phyloP scores from a whole-genome alignment of 2,888 invertebrate species.

The Scaptomyza reducta region DNA sequence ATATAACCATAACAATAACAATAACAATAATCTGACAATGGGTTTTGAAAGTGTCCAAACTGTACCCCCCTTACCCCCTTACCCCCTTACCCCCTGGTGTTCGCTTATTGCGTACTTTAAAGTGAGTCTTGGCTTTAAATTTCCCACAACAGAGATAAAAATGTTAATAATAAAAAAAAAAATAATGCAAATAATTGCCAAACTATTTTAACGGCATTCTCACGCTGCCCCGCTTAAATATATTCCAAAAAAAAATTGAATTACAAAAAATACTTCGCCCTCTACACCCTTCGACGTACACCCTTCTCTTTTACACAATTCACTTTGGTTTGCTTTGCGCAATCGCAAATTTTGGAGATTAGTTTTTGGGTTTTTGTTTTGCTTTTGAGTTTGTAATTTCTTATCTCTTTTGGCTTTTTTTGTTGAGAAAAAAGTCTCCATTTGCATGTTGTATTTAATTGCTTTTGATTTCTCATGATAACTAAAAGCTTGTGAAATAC shows the following conservation, averaged over 20 bases:
- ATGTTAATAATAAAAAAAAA: constrained; percentile 13
- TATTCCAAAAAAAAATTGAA: constrained; percentile 62
- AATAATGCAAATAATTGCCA: constrained; percentile 30
- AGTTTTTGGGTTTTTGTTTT: constrained; percentile 17
- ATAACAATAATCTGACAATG: constrained; percentile 33
- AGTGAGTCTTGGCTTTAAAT: constrained; percentile 31
- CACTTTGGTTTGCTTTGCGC: constrained; percentile 58
- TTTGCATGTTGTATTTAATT: constrained; percentile 27
- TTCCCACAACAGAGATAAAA: constrained; percentile 35
- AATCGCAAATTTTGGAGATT: constrained; percentile 40
- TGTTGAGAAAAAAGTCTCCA: constrained; percentile 27
- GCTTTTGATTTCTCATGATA: constrained; percentile 62
- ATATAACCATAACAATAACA: constrained; percentile 15
- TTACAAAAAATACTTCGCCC: constrained; percentile 48
- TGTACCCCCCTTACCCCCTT: neutral
- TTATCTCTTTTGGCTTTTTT: constrained; percentile 28
- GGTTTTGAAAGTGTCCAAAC: constrained; percentile 23
- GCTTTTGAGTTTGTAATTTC: constrained; percentile 17
- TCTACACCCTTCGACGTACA: neutral
- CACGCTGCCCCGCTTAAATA: constrained; percentile 63
- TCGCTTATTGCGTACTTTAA: constrained; percentile 4
- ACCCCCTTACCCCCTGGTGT: neutral
- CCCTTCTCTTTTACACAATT: neutral
- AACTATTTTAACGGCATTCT: constrained; percentile 46
- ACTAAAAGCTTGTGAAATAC: constrained; percentile 62